Conservation (phyloP, 2,888 invertebrate genomes). For the Leucania comma region DNA sequence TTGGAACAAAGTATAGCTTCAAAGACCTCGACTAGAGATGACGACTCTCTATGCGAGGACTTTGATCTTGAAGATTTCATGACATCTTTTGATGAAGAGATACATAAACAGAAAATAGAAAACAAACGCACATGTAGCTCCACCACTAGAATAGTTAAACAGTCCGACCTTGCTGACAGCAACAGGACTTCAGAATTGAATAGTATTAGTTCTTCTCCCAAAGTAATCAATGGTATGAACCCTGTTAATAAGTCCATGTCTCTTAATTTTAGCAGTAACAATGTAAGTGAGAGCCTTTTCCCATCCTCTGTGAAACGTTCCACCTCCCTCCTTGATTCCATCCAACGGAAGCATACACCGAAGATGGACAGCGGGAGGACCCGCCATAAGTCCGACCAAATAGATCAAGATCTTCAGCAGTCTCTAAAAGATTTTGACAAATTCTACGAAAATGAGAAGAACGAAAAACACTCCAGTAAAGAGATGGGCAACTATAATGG, state of each 20-base stretch:
- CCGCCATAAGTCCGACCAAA: slow-evolving; percentile 85
- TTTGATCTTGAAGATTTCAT: slow-evolving; percentile 92
- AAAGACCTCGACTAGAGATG: slow-evolving; percentile 86
- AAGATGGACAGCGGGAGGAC: slow-evolving; percentile 82
- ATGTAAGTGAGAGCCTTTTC: slow-evolving; percentile 86
- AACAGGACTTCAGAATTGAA: slow-evolving; percentile 79
- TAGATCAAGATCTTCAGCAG: slow-evolving; percentile 88
- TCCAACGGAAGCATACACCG: slow-evolving; percentile 82
- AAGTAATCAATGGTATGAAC: slow-evolving; percentile 80
- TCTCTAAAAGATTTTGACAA: slow-evolving; percentile 89
- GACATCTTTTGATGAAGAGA: slow-evolving; percentile 92
- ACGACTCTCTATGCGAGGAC: slow-evolving; percentile 91
- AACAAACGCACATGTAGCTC: slow-evolving; percentile 87
- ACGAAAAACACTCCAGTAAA: slow-evolving; percentile 77
- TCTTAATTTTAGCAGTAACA: slow-evolving; percentile 91
- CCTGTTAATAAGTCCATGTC: slow-evolving; percentile 89
- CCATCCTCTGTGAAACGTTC: slow-evolving; percentile 90
- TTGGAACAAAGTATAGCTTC: slow-evolving; percentile 88
- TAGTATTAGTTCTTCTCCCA: slow-evolving; percentile 82
- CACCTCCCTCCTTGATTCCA: slow-evolving; percentile 90
- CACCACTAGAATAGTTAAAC: slow-evolving; percentile 86
- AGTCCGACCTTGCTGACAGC: slow-evolving; percentile 80
- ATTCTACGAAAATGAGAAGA: slow-evolving; percentile 85
- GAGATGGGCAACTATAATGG: slow-evolving; percentile 75
- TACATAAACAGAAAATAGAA: slow-evolving; percentile 83